A percentile compares a stretch with the other conserved stretches of the same genome.
These are phyloP conservation scores for Camponotus floridanus DNA, from an alignment of 1,140 invertebrate species.

Conservation along the genomic window DNA sequence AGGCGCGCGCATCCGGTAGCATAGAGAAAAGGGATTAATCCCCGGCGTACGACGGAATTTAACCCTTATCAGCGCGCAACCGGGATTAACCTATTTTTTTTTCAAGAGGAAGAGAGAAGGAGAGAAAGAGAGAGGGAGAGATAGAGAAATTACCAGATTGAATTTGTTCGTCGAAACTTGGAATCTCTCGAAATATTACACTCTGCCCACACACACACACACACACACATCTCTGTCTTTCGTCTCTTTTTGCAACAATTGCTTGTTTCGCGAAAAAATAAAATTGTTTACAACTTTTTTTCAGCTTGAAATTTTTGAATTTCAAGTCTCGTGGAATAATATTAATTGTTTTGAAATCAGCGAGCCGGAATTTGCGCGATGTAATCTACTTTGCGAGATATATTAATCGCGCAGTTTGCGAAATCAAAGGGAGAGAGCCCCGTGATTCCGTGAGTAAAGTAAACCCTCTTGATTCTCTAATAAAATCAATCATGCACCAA, in stretches of 20 bases:
- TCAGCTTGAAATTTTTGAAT: neutral
- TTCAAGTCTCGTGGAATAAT: neutral
- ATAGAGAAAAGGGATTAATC: slow-evolving; percentile 33
- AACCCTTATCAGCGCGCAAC: slow-evolving; percentile 43
- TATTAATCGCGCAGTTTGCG: too few species aligned
- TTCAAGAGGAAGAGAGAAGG: neutral
- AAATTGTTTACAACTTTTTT: slow-evolving; percentile 1
- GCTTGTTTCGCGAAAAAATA: neutral
- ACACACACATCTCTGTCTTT: neutral
- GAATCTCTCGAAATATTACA: slow-evolving; percentile 26
- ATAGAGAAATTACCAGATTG: slow-evolving; percentile 36
- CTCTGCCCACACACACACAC: neutral
- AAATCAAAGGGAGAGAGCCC: neutral
- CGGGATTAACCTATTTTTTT: slow-evolving; percentile 37
- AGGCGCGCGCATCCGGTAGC: slow-evolving; percentile 8
- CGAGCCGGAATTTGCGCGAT: neutral
- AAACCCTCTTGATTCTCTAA: slow-evolving; percentile 30
- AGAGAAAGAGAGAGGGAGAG: neutral
- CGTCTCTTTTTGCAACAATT: too few species aligned
- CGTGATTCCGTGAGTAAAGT: neutral
- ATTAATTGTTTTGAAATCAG: neutral
- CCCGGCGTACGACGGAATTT: slow-evolving; percentile 32
- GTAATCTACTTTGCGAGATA: neutral
- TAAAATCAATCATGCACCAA: slow-evolving; percentile 51
- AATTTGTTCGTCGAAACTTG: slow-evolving; percentile 32